Base-by-base conservation (phyloP, 2,888 invertebrate genomes). In the Disparrhopalites patrizii region DNA sequence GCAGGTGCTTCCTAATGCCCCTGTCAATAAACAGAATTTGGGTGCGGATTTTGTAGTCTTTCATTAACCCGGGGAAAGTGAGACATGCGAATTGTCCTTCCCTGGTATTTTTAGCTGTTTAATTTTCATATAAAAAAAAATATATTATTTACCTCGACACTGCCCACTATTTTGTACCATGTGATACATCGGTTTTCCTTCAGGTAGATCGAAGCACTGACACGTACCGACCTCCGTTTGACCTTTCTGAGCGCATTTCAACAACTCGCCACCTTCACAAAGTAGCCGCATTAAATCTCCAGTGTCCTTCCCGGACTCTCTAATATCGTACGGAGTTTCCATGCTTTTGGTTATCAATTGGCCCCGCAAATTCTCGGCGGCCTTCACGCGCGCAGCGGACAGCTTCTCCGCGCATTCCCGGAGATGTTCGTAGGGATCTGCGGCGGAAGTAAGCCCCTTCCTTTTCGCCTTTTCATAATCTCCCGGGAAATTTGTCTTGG, bases 181-280 rank as follows among this genome's bases (percentile, higher is more conserved):
- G 3, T 8, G 13, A 10, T 57, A 57, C 38, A 57, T 8, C 2
- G 57, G 40, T 3, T 27, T 25, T 2, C 13, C 57, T 1, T 23
- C 27, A 1, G 23, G n/a, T 15, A 57, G 2, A 23, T 38, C 28
- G 28, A 57, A 57, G 28, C 57, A 57, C 13, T 1, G 10, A 28
- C 57, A 57, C 1, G 36, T 36, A 25, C 57, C 57, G 27, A 33
- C 18, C n/a, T 57, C 57, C 7, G 57, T 57, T n/a, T 25, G 1
- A 1, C 25, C 27, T 15, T 40, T 5, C 28, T 57, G 57, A 15
- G 38, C 13, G 23, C 57, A 57, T 18, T 27, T 33, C 1, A 57
- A 13, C 13, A 57, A 15, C n/a, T 38, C 40, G 10, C 57, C 57
- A 25, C 56, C 38, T 33, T 57, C 56, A 33, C 56, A 57, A 8